phyloP scores from a whole-genome alignment of 2,888 invertebrate genomes.

The Chironomus tentans region DNA sequence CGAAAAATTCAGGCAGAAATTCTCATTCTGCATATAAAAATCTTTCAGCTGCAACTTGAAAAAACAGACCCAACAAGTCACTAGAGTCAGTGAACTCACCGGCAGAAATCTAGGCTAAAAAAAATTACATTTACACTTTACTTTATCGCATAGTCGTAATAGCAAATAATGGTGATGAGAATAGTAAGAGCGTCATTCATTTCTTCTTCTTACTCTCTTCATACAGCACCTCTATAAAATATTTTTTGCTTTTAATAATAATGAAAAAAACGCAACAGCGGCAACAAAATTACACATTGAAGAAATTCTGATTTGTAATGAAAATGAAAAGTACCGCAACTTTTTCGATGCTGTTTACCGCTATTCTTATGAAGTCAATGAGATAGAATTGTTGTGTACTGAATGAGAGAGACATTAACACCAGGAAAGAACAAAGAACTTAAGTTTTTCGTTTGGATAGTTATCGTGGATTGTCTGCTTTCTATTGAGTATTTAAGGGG shows the following conservation, averaged over 20 bases:
- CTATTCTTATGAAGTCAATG: neutral
- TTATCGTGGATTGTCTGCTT: no score
- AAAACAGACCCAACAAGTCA: neutral
- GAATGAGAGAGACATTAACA: no score
- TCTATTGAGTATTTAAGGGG: no score
- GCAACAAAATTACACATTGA: slow-evolving; percentile 1
- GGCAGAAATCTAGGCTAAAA: slow-evolving; percentile 1
- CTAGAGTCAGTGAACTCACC: neutral
- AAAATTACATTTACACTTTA: neutral
- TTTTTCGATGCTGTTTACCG: slow-evolving; percentile 13
- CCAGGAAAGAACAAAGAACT: no score
- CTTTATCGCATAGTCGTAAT: neutral
- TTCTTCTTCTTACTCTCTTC: neutral
- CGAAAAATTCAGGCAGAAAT: neutral
- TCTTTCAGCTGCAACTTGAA: no score
- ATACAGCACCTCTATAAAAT: neutral
- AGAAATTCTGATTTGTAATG: slow-evolving; percentile 19
- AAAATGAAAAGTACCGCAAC: slow-evolving; percentile 26
- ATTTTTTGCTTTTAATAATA: no score
- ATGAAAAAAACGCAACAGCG: slow-evolving; percentile 6
- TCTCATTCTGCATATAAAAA: neutral
- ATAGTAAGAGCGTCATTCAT: neutral
- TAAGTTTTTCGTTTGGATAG: no score
- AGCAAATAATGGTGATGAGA: neutral
- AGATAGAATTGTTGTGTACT: neutral